phyloP scores from a whole-genome alignment of 53 echinoderm and acorn worm genomes.

The Patiria pectinifera region DNA sequence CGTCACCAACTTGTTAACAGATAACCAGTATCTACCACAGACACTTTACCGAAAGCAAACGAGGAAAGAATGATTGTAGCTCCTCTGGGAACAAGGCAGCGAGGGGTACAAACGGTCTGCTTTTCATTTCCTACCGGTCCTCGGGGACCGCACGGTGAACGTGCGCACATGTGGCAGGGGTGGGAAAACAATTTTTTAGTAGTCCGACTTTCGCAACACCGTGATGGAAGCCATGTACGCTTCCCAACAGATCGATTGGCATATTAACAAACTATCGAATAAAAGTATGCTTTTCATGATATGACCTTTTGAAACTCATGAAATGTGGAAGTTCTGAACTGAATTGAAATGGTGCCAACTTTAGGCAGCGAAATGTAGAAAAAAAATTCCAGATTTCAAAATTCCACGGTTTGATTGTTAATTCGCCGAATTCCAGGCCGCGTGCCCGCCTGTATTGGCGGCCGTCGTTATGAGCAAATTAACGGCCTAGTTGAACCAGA shows the following conservation, averaged over 20 bases:
- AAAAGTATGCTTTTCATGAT: no score
- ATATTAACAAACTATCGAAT: no score
- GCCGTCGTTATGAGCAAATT: not conserved
- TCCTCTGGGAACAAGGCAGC: slow-evolving; percentile 51
- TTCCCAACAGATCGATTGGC: no score
- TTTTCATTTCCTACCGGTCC: slow-evolving; percentile 46
- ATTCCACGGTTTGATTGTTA: slow-evolving; percentile 7
- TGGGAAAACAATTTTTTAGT: slow-evolving; percentile 3
- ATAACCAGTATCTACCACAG: not conserved
- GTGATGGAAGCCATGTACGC: not conserved
- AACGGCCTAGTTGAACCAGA: not conserved
- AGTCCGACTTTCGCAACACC: not conserved
- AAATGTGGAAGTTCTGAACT: not conserved
- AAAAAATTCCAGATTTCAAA: not conserved
- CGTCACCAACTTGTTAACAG: slow-evolving; percentile 16
- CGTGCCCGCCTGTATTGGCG: not conserved
- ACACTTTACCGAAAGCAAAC: slow-evolving; percentile 4
- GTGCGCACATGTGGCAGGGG: not conserved
- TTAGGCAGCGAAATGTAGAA: not conserved
- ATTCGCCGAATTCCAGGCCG: not conserved
- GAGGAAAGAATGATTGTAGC: slow-evolving; percentile 2
- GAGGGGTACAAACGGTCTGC: slow-evolving; percentile 29
- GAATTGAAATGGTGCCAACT: not conserved
- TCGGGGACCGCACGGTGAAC: not conserved
- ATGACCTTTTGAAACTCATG: no score